These are phyloP conservation scores for Athalia cordata DNA, from an alignment of 2,888 invertebrate species.

Conservation along the genomic window DNA sequence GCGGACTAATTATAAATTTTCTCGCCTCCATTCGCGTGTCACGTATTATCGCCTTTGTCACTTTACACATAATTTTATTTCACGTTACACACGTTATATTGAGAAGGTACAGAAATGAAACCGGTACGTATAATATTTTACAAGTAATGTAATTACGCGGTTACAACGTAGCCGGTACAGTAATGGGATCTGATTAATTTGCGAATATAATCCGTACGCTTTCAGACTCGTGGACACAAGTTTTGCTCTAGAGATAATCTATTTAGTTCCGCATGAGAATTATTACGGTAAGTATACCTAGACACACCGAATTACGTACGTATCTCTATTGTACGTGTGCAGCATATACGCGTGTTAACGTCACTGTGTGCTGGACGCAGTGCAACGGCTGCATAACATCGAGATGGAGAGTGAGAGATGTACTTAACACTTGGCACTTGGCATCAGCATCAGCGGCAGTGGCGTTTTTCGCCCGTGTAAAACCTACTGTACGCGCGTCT, in stretches of 20 bases:
- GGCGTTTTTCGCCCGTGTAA: not conserved
- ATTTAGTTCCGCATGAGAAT: slow-evolving; percentile 30
- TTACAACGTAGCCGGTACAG: not conserved
- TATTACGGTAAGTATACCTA: not conserved
- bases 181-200: slow-evolving; percentile 10
- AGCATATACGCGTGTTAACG: not conserved
- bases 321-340: not conserved
- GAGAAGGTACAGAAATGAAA: not conserved
- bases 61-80: not conserved
- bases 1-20: too few relatives aligned
- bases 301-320: not conserved
- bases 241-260: slow-evolving; percentile 4
- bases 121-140: not conserved
- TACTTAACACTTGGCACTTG: not conserved
- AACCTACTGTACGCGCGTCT: not conserved
- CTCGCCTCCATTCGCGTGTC: too few relatives aligned
- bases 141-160: not conserved
- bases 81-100: too few relatives aligned
- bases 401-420: not conserved
- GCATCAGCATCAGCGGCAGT: not conserved
- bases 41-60: too few relatives aligned
- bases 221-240: slow-evolving; percentile 11
- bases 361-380: too few relatives aligned
- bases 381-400: too few relatives aligned
- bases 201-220: slow-evolving; percentile 3